These are phyloP conservation scores for Yponomeuta cagnagella DNA, from an alignment of 2,888 invertebrate genomes.

Conservation along the genomic window DNA sequence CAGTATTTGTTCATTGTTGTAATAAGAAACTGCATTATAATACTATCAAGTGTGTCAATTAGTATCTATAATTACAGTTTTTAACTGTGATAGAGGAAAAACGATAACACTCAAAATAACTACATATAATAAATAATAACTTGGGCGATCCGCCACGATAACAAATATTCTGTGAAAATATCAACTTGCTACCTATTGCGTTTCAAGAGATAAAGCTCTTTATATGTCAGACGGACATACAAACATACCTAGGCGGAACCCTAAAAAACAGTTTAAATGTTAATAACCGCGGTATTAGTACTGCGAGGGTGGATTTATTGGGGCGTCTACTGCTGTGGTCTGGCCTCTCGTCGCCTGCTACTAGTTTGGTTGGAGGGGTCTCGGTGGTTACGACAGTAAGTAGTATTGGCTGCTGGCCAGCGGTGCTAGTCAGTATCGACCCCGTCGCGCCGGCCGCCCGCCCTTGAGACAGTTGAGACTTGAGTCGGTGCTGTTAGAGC, in stretches of 20 bases:
- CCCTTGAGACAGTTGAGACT: conserved; percentile 22
- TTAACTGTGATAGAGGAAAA: too few species aligned
- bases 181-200: too few species aligned
- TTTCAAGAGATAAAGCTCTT: too few species aligned
- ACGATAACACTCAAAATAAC: too few species aligned
- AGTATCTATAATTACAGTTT: too few species aligned
- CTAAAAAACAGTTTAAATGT: conserved; percentile 13
- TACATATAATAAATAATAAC: too few species aligned
- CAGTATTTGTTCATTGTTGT: too few species aligned
- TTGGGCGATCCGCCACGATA: too few species aligned
- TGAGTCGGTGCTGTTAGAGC: neutral
- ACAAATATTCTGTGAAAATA: too few species aligned
- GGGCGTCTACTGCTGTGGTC: conserved; percentile 19
- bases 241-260: neutral
- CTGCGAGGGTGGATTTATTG: conserved; percentile 61
- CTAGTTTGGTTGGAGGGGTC: neutral
- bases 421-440: conserved; percentile 53
- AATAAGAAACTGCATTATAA: too few species aligned
- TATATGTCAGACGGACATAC: too few species aligned
- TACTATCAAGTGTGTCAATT: too few species aligned
- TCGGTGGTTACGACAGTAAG: neutral
- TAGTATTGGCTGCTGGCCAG: conserved; percentile 71
- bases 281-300: conserved; percentile 33
- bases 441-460: conserved; percentile 28
- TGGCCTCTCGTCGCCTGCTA: neutral